phyloP scores from a whole-genome alignment of 2,888 invertebrate species.

The Amiota mariae region DNA sequence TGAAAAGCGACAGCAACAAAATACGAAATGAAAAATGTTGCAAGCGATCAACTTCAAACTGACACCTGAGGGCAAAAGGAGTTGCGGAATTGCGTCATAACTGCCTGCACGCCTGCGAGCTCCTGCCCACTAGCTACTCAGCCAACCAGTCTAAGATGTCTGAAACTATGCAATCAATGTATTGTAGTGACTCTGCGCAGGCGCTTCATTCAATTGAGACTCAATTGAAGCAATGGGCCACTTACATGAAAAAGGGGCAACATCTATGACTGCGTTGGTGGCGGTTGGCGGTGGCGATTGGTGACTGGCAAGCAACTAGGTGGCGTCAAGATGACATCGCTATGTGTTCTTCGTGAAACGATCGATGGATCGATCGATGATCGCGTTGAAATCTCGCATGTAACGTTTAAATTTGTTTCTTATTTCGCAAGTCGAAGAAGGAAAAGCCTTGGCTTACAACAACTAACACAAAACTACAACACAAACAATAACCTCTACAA shows the following conservation, averaged over 20 bases:
- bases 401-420: conserved; percentile 65
- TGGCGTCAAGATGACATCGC: not conserved
- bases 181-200: conserved; percentile 9
- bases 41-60: conserved; percentile 38
- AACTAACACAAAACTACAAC: not conserved
- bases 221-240: not conserved
- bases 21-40: conserved; percentile 21
- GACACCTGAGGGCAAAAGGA: conserved; percentile 68
- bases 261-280: not conserved
- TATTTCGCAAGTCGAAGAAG: conserved; percentile 44
- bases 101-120: conserved; percentile 8
- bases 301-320: not conserved
- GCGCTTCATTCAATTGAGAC: conserved; percentile 23
- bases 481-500: not conserved
- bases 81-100: conserved; percentile 54
- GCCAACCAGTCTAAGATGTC: too few relatives aligned
- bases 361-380: conserved; percentile 49
- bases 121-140: not conserved
- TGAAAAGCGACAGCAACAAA: conserved; percentile 55
- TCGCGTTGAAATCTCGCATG: conserved; percentile 67
- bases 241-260: not conserved
- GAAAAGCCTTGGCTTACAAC: conserved; percentile 34
- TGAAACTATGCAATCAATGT: conserved; percentile 19
- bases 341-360: not conserved
- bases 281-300: not conserved